Evolutionary conservation across 1,140 invertebrate genomes (phyloP).

Genomic region (Glossosoma conforme): DNA sequence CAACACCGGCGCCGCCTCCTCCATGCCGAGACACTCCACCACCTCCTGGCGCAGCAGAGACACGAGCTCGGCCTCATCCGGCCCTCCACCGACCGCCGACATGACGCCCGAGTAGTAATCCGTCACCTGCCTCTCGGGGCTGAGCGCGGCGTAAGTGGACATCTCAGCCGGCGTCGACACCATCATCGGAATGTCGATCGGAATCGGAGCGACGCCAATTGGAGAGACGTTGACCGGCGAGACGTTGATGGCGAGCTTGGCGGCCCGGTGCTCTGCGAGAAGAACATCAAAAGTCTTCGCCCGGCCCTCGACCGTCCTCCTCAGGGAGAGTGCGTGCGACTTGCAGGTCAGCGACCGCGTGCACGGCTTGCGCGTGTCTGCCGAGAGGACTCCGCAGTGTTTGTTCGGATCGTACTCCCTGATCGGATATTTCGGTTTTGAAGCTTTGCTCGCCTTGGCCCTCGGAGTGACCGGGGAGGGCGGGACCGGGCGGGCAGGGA

Average conservation of each 20-base stretch:
- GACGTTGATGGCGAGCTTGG: slow-evolving; percentile 45
- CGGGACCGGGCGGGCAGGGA: slow-evolving; percentile 24
- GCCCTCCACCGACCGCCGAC: not conserved
- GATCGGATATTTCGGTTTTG: slow-evolving; percentile 55
- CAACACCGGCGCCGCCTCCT: slow-evolving; percentile 33
- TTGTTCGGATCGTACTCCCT: slow-evolving; percentile 76
- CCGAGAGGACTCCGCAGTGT: slow-evolving; percentile 72
- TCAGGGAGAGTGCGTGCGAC: slow-evolving; percentile 70
- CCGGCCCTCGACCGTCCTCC: slow-evolving; percentile 67
- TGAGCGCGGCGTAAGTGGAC: not conserved
- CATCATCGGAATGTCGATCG: not conserved
- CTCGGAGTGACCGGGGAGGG: slow-evolving; percentile 40
- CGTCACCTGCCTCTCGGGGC: slow-evolving; percentile 3
- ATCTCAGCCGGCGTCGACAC: not conserved
- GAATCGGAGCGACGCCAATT: not conserved
- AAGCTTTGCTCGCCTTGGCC: slow-evolving; percentile 44
- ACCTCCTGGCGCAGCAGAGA: not conserved
- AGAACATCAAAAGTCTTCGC: slow-evolving; percentile 76
- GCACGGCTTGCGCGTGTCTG: slow-evolving; percentile 66
- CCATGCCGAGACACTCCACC: not conserved
- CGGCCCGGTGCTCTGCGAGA: slow-evolving; percentile 68
- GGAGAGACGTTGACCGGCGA: not conserved
- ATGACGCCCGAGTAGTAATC: slow-evolving; percentile 6
- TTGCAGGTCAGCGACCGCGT: slow-evolving; percentile 80
- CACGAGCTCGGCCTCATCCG: not conserved